Percentiles rank a stretch among this genome's conserved stretches.
phyloP scores from a whole-genome alignment of 2,797 vertebrate species.

The Coracias cyanogaster region DNA sequence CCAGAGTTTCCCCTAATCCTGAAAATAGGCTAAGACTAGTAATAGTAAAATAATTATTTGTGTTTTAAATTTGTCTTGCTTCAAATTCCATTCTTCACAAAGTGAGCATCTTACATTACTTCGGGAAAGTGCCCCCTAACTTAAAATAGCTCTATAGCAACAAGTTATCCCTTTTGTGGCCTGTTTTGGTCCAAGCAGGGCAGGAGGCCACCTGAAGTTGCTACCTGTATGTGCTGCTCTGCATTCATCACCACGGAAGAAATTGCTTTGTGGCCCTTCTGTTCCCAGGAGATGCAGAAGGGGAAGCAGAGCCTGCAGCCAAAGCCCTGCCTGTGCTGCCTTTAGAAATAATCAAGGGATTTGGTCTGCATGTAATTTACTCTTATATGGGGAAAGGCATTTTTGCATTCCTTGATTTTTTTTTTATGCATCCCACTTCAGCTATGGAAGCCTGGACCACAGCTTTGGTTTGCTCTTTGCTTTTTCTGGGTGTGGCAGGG shows the following conservation, averaged over 20 bases:
- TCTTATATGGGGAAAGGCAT: neutral
- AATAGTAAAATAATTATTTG: neutral
- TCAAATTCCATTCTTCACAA: neutral
- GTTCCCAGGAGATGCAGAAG: neutral
- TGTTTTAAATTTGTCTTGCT: neutral
- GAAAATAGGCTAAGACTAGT: neutral
- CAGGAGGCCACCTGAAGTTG: neutral
- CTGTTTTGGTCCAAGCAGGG: neutral
- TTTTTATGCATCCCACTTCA: neutral
- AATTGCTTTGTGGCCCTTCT: neutral
- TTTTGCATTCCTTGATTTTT: neutral
- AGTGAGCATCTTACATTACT: neutral
- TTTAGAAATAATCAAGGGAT: neutral
- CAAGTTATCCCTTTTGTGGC: neutral
- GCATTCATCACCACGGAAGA: neutral
- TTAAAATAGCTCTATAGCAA: neutral
- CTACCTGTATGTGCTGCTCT: rapidly evolving
- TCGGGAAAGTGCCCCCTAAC: neutral
- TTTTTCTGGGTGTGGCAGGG: neutral
- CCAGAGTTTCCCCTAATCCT: neutral
- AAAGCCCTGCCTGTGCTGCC: neutral
- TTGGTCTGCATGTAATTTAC: neutral
- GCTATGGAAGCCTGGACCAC: neutral
- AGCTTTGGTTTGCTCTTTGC: neutral
- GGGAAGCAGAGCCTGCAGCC: neutral